phyloP scores from a whole-genome alignment of 2,888 invertebrate species.

The Diaphora mendica region DNA sequence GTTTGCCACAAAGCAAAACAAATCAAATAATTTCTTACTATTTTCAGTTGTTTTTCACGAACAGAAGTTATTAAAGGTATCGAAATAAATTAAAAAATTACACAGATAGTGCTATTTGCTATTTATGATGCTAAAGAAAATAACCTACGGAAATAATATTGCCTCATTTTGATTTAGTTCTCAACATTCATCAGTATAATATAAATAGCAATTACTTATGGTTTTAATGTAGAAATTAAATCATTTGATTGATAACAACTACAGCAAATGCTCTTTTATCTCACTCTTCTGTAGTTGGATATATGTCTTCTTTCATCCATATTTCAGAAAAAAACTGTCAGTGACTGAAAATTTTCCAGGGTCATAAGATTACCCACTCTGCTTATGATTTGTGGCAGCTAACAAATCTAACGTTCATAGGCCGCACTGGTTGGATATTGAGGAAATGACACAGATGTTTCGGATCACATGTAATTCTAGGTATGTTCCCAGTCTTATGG shows the following conservation, averaged over 20 bases:
- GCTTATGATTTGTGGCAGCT: constrained; percentile 15
- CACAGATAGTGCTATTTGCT: no score
- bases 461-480: constrained; percentile 76
- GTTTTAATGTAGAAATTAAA: background rate
- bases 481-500: constrained; percentile 50
- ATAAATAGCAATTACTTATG: background rate
- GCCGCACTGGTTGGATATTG: constrained; percentile 80
- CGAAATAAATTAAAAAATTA: no score
- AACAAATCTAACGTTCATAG: constrained; percentile 68
- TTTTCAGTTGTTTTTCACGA: background rate
- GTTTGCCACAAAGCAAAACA: no score
- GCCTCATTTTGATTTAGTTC: background rate
- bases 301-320: background rate
- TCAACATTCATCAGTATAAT: background rate
- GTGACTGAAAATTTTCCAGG: background rate
- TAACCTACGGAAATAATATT: no score
- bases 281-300: background rate
- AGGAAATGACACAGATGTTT: constrained; percentile 85
- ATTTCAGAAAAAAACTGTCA: background rate
- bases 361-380: constrained; percentile 39
- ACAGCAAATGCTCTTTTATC: background rate
- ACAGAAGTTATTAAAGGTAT: no score
- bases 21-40: background rate
- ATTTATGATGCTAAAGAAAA: no score
- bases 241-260: background rate